Evolutionary conservation across 1,140 invertebrate species (phyloP), one percentile per base, ranked within the genome.

Genomic region (Xylocopa sonorina): DNA sequence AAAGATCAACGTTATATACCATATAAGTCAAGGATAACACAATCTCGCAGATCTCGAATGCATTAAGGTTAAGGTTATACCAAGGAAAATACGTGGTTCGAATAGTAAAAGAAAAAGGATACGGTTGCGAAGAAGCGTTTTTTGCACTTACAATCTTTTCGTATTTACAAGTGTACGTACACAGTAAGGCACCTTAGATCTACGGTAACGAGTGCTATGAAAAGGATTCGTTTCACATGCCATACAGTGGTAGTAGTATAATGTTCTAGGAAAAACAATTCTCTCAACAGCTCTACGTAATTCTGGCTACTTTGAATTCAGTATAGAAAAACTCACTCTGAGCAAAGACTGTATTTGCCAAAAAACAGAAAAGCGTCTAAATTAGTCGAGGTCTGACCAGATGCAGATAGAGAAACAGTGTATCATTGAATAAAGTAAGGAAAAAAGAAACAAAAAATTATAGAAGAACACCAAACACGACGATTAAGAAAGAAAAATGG

Each of bases 301-400:
- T 48, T 51, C 6, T 53, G 21, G 4, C 46, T 68, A 50, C 29
- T 53, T n/a, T 53, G 46, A 51, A 50, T 51, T 34, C 27, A 16
- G 16, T 34, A n/a, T 21, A 46, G 24, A 43, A 46, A 48, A 46
- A 76, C 14, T 34, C 50, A 53, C 18, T 34, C 34, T 18, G 46
- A 68, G 63, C 64, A 46, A 57, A 69, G 74, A 69, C 64, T 48
- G 55, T 69, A 50, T 14, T 71, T 71, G 67, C 24, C n/a, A 41
- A 51, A 50, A 60, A 27, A 60, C 10, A 57, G 53, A 46, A 58
- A 73, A 75, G 46, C 68, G 24, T 57, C 43, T 64, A 75, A 74
- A 41, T 73, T n/a, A 38, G 46, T 63, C 3, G 38, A 55, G 32
- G n/a, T 12, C 53, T 5, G 38, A 55, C 27, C 24, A 27, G 62